These are phyloP conservation scores for Intellagama lesueurii DNA, from an alignment of 2,797 vertebrate genomes.

Conservation along the genomic window DNA sequence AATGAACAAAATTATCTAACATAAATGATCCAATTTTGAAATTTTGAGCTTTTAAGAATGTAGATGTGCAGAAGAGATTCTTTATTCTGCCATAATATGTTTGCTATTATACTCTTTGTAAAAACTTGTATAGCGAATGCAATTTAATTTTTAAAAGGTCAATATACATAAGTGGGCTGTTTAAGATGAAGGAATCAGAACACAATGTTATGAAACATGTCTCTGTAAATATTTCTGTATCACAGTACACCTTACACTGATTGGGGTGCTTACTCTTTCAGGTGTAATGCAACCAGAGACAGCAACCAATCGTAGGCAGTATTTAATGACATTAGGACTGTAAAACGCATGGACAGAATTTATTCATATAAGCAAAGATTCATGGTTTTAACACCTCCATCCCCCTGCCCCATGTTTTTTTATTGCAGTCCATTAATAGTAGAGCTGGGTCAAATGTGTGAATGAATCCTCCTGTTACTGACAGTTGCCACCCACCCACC, in stretches of 20 bases:
- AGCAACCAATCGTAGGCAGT: too few species aligned
- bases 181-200: constrained; percentile 15
- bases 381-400: not conserved
- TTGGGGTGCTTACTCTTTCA: too few species aligned
- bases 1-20: too few species aligned
- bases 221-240: not conserved
- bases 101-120: not conserved
- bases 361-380: not conserved
- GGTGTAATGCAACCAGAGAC: too few species aligned
- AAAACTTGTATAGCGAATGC: not conserved
- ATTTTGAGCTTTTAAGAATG: not conserved
- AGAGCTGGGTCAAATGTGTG: not conserved
- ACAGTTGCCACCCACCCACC: not conserved
- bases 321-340: too few species aligned
- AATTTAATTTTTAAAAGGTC: not conserved
- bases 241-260: constrained; percentile 35
- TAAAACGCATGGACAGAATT: too few species aligned
- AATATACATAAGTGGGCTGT: constrained; percentile 14
- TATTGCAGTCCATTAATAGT: not conserved
- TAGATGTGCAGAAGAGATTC: not conserved
- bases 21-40: not conserved
- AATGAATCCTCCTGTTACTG: not conserved
- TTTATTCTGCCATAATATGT: not conserved
- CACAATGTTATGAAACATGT: constrained; percentile 28
- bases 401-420: not conserved